Evolutionary conservation across 2,888 invertebrate genomes (phyloP), one percentile per base, ranked within the genome.

Genomic region (Mimumesa dahlbomi): DNA sequence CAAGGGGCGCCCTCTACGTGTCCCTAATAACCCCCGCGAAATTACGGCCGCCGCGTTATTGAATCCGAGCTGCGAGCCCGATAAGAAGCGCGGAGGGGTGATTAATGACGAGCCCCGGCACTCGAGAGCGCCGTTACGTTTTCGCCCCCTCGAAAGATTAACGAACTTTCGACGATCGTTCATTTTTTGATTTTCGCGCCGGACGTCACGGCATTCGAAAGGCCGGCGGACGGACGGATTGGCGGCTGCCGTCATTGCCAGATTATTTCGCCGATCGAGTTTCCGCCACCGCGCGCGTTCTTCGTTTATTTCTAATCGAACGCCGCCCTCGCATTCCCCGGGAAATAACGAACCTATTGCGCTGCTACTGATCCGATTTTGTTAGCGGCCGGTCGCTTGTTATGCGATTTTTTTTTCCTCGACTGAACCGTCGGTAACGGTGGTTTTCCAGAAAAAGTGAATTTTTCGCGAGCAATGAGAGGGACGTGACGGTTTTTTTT

Each of bases 41-140:
- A 79, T 79, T 80, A 80, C 79, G 61, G 63, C 46, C 49, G 54
- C 56, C 69, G 67, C 75, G 70, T 80, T 80, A 79, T 79, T 79
- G 79, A 79, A 79, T 80, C 71, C 68, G 72, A 62, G 61, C 63
- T 45, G 66, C 74, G 43, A 58, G 61, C 49, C 59, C 77, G 80
- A 77, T 79, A 79, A 80, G 79, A 79, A 80, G 68, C 53, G 57
- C 50, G 66, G 57, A 49, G 49, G 56, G 49, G 73, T 79, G 79
- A 79, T 79, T 79, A 79, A 79, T 79, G 80, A 75, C 69, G 65
- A 65, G 57, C 49, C n/a, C n/a, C 54, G 56, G 52, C 40, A 46
- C 54, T 52, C 11, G 36, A 25, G 58, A 54, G 54, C 42, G 42
- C 31, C 45, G 72, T 72, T 73, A 58, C 56, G 65, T 73, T 70